Percentiles rank a stretch among this genome's conserved stretches.
Evolutionary conservation across 2,797 vertebrate species (phyloP).

Genomic region (Oreochromis mossambicus): DNA sequence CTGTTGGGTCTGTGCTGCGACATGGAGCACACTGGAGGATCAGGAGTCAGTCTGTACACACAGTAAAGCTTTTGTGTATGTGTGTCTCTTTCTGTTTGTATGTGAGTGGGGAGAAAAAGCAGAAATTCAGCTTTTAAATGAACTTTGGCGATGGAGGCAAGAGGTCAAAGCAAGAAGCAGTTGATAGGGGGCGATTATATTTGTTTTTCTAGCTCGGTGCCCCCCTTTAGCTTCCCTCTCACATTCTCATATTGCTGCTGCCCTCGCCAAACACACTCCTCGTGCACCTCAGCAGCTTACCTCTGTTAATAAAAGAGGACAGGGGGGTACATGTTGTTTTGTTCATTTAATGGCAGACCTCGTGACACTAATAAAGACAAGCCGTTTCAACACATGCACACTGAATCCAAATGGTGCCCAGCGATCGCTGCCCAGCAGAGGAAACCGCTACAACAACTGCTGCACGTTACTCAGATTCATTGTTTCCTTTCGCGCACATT

Average conservation of each 20-base stretch:
- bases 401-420: neutral
- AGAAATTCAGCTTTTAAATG: constrained; percentile 28
- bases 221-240: constrained; percentile 23
- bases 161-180: neutral
- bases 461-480: neutral
- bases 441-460: neutral
- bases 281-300: constrained; percentile 26
- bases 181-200: constrained; percentile 54
- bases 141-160: neutral
- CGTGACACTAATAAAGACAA: constrained; percentile 29
- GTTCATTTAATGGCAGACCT: constrained; percentile 22
- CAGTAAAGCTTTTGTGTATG: constrained; percentile 4
- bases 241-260: constrained; percentile 52
- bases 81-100: neutral
- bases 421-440: neutral
- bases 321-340: constrained; percentile 45
- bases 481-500: neutral
- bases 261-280: constrained; percentile 27
- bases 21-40: constrained; percentile 74
- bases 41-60: constrained; percentile 49
- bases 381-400: neutral
- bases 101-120: neutral
- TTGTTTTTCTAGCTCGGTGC: constrained; percentile 54
- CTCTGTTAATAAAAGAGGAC: constrained; percentile 16
- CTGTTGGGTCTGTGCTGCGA: constrained; percentile 75